Evolutionary conservation across 1,140 invertebrate genomes (phyloP).

Genomic region (Wiebesia pumilae): DNA sequence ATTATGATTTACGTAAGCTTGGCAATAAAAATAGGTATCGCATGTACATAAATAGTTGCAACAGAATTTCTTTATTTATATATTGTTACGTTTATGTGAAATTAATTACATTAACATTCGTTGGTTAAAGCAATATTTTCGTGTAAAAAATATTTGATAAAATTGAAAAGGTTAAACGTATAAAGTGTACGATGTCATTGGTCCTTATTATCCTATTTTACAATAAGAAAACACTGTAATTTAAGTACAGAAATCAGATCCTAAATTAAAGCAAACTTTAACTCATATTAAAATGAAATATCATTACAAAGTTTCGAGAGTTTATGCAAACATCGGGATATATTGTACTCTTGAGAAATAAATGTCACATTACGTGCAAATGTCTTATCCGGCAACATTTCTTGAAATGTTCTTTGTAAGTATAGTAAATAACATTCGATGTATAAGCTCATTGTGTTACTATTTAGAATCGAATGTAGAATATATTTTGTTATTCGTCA

Average conservation of each 20-base stretch:
- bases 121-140: no score
- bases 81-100: no score
- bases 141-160: neutral
- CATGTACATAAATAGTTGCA: no score
- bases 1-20: no score
- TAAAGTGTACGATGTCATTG: neutral
- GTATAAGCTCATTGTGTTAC: neutral
- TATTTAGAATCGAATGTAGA: neutral
- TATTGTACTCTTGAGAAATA: slow-evolving; percentile 3
- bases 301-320: neutral
- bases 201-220: neutral
- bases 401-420: neutral
- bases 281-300: slow-evolving; percentile 6
- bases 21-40: no score
- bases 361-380: neutral
- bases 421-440: neutral
- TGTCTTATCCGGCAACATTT: neutral
- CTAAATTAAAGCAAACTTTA: neutral
- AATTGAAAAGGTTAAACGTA: neutral
- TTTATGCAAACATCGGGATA: neutral
- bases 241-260: neutral
- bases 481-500: neutral
- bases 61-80: no score
- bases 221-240: neutral
- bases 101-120: no score